Evolutionary conservation across 2,888 invertebrate genomes (phyloP), one percentile per base, ranked within the genome.

Genomic region (Lasiommata megera): DNA sequence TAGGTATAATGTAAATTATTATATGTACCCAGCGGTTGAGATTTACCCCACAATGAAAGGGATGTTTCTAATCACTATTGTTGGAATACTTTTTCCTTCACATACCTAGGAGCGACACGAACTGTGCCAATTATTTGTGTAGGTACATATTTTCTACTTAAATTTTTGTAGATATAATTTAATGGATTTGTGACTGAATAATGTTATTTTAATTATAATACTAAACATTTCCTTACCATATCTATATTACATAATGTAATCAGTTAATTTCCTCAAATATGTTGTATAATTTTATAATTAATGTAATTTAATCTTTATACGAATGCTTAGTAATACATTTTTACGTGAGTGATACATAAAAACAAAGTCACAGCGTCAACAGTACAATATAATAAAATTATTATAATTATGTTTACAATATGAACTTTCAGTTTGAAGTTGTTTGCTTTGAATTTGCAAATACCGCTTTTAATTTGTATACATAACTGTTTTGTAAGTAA

Each of bases 391-490:
- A 65, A 50, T 51, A 58, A 44, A 48, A 54, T 57, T 46, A 50
- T 48, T 51, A 44, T 57, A 41, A 50, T 48, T 51, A 44, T 38
- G 23, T 55, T 56, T 28, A 38, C 29, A 59, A 52, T 47, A 60
- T 65, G 58, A 64, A 64, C 70, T 65, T 67, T 72, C 70, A 64
- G 70, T 76, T 75, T 65, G 69, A 71, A 73, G 8, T n/a, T 14
- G 69, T 73, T 76, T 69, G 80, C 82, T 81, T 81, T 71, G 71
- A 72, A 78, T 76, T 76, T 88, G 84, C 29, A 12, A 12, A 37
- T 86, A 84, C 81, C 84, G 83, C 82, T 72, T 80, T 73, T 85
- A 69, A 79, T 84, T 88, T 88, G 82, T 87, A 87, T 64, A 65
- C 64, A 62, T 84, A 82, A 84, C 84, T 79, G 82, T 85, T 88